phyloP scores from a whole-genome alignment of 2,113 vertebrate species.

The Macroglossus sobrinus region DNA sequence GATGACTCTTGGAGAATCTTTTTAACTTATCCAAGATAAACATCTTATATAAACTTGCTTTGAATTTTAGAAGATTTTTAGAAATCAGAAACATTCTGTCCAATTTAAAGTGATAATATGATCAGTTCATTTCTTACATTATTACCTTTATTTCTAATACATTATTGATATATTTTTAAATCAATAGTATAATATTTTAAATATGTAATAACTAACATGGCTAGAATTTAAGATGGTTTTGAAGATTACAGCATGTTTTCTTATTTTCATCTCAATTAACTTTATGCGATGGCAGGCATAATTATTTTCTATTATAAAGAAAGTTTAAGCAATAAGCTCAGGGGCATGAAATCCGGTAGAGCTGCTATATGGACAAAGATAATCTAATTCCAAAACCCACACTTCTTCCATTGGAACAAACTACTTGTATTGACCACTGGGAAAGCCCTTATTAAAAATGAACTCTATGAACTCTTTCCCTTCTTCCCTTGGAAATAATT shows the following conservation, averaged over 20 bases:
- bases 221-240: not conserved
- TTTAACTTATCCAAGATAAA: slow-evolving; percentile 35
- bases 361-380: not conserved
- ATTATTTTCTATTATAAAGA: not conserved
- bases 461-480: not conserved
- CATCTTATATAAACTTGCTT: slow-evolving; percentile 36
- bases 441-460: not conserved
- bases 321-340: not conserved
- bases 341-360: not conserved
- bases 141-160: not conserved
- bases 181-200: not conserved
- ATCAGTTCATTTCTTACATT: not conserved
- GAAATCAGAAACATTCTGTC: not conserved
- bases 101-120: slow-evolving; percentile 19
- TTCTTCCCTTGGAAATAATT: not conserved
- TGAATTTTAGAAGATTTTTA: slow-evolving; percentile 31
- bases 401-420: not conserved
- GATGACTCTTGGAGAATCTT: slow-evolving; percentile 25
- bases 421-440: not conserved
- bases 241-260: not conserved
- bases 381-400: not conserved
- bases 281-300: not conserved
- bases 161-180: not conserved
- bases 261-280: slow-evolving; percentile 41
- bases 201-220: not conserved